Base-by-base conservation (phyloP, 2,113 vertebrate genomes). In the Tetrao urogallus region DNA sequence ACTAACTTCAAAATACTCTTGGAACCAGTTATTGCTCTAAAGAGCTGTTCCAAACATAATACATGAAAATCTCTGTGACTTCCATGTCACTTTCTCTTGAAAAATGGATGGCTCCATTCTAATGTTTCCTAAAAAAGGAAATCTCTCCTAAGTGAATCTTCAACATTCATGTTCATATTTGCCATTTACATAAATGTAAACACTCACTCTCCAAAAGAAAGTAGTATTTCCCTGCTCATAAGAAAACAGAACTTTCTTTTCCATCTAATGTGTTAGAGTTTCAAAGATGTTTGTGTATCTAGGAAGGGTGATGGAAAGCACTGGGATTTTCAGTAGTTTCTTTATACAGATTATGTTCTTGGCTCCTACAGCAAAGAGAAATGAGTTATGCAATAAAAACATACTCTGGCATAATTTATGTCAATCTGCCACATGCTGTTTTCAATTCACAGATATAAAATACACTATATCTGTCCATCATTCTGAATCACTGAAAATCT, bases 391-490 rank as follows among this genome's bases (percentile, higher is more conserved):
- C 85, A 91, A 89, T 89, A 83, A 89, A 94, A 89, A 91, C 60
- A 82, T 20, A 57, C 11, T 77, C 64, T 65, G 56, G 38, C 57
- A 89, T 92, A 91, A 88, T 86, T 91, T 87, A 87, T 5, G 5
- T 34, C 64, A 71, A 71, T 60, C 64, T 93, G 64, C 65, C 87
- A 83, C 82, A 91, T 60, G 82, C 72, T 74, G 75, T 52, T 93
- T 82, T 91, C 43, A 82, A 89, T 60, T 92, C 87, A 83, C 42
- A 89, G 64, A 65, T 88, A 82, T 70, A 93, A 96, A 92, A 83
- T 81, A 57, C 7, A 75, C 32, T 58, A 0, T 69, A 90, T 80
- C 83, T 92, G 79, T 86, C 61, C 83, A 88, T 64, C 14, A 88
- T 78, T 87, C 50, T 52, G 42, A 86, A 82, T 88, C 64, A 58